phyloP scores from a whole-genome alignment of 2,797 vertebrate species.

The Cyprinella venusta region DNA sequence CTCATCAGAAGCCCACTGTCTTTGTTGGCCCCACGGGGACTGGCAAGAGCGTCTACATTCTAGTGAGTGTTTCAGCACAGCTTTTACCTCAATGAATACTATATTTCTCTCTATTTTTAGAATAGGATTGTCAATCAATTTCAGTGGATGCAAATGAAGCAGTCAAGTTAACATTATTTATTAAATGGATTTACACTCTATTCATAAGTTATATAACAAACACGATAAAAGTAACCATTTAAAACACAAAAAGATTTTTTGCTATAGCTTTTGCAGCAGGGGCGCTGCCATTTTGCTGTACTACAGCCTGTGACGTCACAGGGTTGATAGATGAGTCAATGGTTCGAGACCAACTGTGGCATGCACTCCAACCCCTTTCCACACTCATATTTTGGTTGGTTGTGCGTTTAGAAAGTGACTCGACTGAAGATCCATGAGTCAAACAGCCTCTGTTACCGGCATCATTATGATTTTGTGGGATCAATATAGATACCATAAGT shows the following conservation, averaged over 20 bases:
- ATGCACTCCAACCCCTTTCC: constrained; percentile 9
- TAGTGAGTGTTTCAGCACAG: constrained; percentile 75
- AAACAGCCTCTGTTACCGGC: constrained; percentile 60
- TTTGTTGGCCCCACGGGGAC: constrained; percentile 93
- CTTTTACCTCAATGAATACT: not conserved
- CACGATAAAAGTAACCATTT: not conserved
- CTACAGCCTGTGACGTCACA: not conserved
- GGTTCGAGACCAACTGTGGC: no score
- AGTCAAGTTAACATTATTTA: not conserved
- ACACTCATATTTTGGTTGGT: constrained; percentile 51
- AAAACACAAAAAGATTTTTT: not conserved
- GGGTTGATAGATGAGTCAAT: no score
- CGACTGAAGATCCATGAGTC: constrained; percentile 58
- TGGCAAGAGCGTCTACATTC: constrained; percentile 91
- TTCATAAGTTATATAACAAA: not conserved
- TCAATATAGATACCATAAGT: not conserved
- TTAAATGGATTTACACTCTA: not conserved
- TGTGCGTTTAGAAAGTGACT: constrained; percentile 10
- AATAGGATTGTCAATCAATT: not conserved
- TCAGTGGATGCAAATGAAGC: not conserved
- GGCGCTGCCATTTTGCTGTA: not conserved
- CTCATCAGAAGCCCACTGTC: constrained; percentile 87
- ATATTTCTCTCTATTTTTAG: not conserved
- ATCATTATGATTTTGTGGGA: constrained; percentile 53
- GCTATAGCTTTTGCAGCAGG: not conserved